Conservation (phyloP, 2,113 vertebrate species). For the Rhinogobius similis region DNA sequence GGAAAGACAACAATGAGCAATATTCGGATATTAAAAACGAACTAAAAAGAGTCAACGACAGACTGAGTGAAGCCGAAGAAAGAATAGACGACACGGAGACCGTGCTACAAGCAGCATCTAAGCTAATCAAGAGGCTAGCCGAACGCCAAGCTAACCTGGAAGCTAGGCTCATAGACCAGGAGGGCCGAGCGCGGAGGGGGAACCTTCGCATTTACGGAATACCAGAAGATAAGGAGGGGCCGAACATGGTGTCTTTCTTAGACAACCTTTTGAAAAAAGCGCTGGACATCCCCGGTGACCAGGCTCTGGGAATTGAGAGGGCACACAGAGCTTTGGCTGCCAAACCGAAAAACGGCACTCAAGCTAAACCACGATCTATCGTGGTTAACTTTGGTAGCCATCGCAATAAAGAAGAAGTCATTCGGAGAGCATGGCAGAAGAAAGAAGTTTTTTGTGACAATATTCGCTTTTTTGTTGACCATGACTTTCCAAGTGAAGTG, state of each 20-base stretch:
- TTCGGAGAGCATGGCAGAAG: too few relatives aligned
- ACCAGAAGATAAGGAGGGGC: not conserved
- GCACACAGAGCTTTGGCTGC: too few relatives aligned
- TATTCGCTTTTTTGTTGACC: not conserved
- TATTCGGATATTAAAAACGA: not conserved
- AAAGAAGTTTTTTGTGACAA: not conserved
- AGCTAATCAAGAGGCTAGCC: not conserved
- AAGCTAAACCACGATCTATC: not conserved
- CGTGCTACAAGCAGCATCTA: not conserved
- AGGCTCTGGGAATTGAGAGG: not conserved
- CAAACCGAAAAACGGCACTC: not conserved
- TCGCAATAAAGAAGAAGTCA: not conserved
- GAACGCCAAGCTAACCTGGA: not conserved
- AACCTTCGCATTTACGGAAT: not conserved
- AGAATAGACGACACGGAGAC: not conserved
- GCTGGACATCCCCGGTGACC: not conserved
- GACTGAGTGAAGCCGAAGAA: not conserved
- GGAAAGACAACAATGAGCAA: too few relatives aligned
- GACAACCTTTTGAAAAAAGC: not conserved
- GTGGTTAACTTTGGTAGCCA: not conserved
- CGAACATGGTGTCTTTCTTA: not conserved
- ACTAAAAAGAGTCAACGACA: not conserved
- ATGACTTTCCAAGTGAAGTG: not conserved
- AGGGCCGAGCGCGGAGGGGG: not conserved
- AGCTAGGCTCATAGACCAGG: not conserved